These are phyloP conservation scores for Lagopus muta DNA, from an alignment of 2,113 vertebrate species.

Conservation along the genomic window DNA sequence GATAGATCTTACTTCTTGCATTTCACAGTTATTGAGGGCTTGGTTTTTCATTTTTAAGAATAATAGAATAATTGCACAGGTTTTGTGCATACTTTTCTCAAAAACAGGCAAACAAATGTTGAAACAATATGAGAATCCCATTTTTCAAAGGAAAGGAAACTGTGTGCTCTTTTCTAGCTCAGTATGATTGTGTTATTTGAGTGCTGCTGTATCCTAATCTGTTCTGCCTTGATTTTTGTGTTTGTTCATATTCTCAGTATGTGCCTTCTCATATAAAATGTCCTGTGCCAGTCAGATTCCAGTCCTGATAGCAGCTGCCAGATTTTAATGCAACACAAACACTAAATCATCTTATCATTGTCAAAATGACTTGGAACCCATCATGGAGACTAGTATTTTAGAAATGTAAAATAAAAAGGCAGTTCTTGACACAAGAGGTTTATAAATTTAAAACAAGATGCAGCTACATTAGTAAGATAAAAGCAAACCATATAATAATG, in stretches of 20 bases:
- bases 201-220: neutral
- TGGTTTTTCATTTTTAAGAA: neutral
- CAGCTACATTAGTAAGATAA: neutral
- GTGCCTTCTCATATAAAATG: neutral
- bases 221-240: neutral
- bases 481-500: neutral
- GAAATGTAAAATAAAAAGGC: neutral
- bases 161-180: neutral
- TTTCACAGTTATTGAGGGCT: neutral
- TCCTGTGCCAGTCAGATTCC: neutral
- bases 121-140: neutral
- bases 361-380: neutral
- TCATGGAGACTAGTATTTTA: neutral
- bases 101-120: neutral
- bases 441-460: neutral
- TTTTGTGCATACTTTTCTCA: neutral
- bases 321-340: neutral
- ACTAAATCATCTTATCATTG: neutral
- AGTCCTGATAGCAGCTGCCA: neutral
- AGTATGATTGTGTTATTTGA: neutral
- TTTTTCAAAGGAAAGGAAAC: neutral
- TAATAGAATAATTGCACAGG: neutral
- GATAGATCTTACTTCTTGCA: neutral
- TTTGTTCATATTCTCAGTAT: neutral
- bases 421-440: neutral